Conservation (phyloP, 2,113 vertebrate species). For the Muntiacus muntjak region DNA sequence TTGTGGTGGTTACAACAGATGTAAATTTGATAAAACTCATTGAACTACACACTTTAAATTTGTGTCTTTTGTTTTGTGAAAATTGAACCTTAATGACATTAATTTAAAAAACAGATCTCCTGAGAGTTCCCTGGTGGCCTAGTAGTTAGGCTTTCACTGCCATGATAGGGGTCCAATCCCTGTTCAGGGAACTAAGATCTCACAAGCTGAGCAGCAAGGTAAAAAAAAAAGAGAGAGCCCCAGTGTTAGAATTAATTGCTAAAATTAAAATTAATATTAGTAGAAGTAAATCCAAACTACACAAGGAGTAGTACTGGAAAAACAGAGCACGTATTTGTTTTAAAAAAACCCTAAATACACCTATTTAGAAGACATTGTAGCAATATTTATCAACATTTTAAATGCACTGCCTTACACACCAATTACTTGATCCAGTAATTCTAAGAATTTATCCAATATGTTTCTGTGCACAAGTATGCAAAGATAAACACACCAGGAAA, state of each 20-base stretch:
- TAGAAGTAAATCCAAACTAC: background rate
- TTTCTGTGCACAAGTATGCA: background rate
- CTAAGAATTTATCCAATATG: background rate
- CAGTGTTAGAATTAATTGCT: background rate
- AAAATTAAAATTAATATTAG: conserved; percentile 1
- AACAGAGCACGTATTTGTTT: background rate
- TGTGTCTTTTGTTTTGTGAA: background rate
- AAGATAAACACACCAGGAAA: background rate
- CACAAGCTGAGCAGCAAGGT: background rate
- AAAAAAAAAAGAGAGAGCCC: background rate
- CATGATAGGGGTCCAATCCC: background rate
- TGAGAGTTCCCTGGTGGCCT: background rate
- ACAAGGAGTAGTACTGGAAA: background rate
- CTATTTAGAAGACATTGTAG: background rate
- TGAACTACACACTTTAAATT: background rate
- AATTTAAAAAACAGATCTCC: background rate
- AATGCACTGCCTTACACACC: background rate
- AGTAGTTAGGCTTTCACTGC: background rate
- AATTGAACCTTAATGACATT: background rate
- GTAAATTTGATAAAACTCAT: background rate
- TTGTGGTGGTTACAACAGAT: background rate
- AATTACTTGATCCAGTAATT: background rate
- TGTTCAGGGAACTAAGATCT: background rate
- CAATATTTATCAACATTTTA: background rate
- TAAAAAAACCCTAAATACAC: background rate